A percentile compares a stretch with the other conserved stretches of the same genome.
phyloP scores from a whole-genome alignment of 2,113 vertebrate genomes.

The Coturnix japonica region DNA sequence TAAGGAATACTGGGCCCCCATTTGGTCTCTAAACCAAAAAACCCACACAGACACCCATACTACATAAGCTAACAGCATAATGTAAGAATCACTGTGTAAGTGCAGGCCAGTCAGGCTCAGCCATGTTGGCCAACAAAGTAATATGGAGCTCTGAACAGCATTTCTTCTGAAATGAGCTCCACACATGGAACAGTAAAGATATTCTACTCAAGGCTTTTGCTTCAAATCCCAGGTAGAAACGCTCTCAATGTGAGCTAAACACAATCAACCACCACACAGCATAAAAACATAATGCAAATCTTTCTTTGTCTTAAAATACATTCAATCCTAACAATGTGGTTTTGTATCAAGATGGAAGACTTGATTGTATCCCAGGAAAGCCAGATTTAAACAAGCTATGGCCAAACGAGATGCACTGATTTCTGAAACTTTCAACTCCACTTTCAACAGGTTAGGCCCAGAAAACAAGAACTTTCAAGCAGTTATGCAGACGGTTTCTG shows the following conservation, averaged over 20 bases:
- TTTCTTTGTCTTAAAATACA: neutral
- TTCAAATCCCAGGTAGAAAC: neutral
- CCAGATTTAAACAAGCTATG: accelerated
- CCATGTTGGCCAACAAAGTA: neutral
- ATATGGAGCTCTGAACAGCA: neutral
- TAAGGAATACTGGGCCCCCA: neutral
- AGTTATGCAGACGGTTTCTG: neutral
- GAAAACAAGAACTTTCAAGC: neutral
- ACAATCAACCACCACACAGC: neutral
- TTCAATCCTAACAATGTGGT: neutral
- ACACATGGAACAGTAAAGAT: accelerated
- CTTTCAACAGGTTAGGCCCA: neutral
- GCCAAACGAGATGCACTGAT: accelerated
- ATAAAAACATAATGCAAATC: neutral
- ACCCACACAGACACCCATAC: neutral
- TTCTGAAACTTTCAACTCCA: neutral
- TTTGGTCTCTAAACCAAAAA: neutral
- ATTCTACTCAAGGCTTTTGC: neutral
- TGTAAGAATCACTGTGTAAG: accelerated
- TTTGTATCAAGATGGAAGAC: neutral
- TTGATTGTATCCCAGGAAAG: neutral
- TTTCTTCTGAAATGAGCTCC: neutral
- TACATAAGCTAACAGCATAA: neutral
- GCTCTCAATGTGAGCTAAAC: neutral
- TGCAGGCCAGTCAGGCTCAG: neutral